Percentiles rank a stretch among this genome's conserved stretches.
Evolutionary conservation across 2,888 invertebrate genomes (phyloP).

Genomic region (Lymantria monacha): DNA sequence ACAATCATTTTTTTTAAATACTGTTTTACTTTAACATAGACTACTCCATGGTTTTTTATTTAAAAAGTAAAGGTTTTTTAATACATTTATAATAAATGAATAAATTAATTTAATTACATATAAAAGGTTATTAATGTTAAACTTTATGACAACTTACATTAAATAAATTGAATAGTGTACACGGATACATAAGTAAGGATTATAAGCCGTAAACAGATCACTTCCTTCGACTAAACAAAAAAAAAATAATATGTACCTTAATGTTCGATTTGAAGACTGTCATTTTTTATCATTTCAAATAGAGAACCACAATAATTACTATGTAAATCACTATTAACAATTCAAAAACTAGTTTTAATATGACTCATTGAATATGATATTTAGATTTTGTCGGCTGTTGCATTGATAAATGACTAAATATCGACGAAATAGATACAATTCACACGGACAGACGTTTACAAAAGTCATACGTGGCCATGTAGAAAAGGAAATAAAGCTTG

Average conservation of each 20-base stretch:
- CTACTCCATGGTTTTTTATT: too few relatives aligned
- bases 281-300: slow-evolving; percentile 27
- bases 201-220: slow-evolving; percentile 1
- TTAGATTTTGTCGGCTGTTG: slow-evolving; percentile 32
- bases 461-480: slow-evolving; percentile 9
- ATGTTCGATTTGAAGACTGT: slow-evolving; percentile 35
- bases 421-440: slow-evolving; percentile 13
- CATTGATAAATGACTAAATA: slow-evolving; percentile 28
- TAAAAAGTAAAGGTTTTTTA: neutral
- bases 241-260: slow-evolving; percentile 22
- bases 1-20: slow-evolving; percentile 64
- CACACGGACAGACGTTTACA: slow-evolving; percentile 6
- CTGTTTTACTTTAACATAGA: slow-evolving; percentile 39
- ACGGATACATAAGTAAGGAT: neutral
- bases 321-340: slow-evolving; percentile 22
- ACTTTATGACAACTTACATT: neutral
- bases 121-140: neutral
- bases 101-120: neutral
- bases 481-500: neutral
- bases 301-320: slow-evolving; percentile 27
- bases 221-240: slow-evolving; percentile 10
- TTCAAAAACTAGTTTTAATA: slow-evolving; percentile 19
- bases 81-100: neutral
- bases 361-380: slow-evolving; percentile 33
- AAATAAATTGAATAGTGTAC: neutral